Conservation (phyloP, 2,888 invertebrate genomes). For the Lapara coniferarum region DNA sequence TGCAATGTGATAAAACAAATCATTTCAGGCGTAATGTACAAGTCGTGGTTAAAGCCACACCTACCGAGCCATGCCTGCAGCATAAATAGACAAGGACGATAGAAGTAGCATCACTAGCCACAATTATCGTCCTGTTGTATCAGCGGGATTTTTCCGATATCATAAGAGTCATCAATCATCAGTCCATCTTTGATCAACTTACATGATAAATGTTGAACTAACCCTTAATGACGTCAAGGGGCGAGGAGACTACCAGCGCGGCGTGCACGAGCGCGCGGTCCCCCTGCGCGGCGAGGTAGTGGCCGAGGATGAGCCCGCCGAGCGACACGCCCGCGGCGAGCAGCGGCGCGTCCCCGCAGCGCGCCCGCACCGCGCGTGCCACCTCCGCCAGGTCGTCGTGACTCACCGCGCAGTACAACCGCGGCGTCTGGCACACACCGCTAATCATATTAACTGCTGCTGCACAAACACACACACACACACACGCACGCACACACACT, state of each 20-base stretch:
- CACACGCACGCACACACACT: too few species aligned
- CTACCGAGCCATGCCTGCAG: too few species aligned
- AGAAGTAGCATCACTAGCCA: too few species aligned
- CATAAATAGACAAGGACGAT: too few species aligned
- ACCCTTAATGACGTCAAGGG: conserved; percentile 90
- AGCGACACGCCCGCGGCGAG: conserved; percentile 92
- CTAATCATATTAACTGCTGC: too few species aligned
- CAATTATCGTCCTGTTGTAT: too few species aligned
- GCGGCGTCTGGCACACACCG: conserved; percentile 81
- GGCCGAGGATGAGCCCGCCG: conserved; percentile 90
- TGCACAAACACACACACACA: too few species aligned
- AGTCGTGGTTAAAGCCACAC: too few species aligned
- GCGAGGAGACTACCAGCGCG: conserved; percentile 90
- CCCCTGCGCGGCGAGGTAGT: conserved; percentile 88
- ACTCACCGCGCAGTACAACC: conserved; percentile 92
- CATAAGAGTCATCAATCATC: too few species aligned
- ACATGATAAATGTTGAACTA: background rate
- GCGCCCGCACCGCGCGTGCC: conserved; percentile 85
- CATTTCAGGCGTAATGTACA: too few species aligned
- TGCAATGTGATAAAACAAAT: background rate
- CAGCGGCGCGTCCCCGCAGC: conserved; percentile 85
- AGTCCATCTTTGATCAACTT: too few species aligned
- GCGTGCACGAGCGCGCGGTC: conserved; percentile 84
- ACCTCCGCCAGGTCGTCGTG: conserved; percentile 91
- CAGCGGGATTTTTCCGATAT: too few species aligned